These are phyloP conservation scores for Pagetopsis macropterus DNA, from an alignment of 2,797 vertebrate genomes.

Conservation along the genomic window DNA sequence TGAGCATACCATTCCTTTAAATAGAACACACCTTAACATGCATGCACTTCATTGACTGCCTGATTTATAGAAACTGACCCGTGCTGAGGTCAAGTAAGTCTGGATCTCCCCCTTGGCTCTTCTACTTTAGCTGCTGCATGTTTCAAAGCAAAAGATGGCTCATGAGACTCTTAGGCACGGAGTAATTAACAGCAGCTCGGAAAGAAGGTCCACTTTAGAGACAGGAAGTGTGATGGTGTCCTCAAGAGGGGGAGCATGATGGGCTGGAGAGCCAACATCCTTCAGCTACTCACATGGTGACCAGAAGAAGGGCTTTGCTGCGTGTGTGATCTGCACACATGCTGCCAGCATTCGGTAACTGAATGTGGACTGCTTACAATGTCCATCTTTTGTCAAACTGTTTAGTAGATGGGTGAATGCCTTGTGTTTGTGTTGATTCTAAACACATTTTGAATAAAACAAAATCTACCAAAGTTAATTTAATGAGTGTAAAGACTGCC, in stretches of 20 bases:
- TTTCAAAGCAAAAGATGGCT: conserved; percentile 12
- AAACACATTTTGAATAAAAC: no score
- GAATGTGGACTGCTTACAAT: background rate
- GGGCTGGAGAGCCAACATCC: conserved; percentile 5
- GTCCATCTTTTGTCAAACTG: background rate
- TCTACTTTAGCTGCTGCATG: conserved; percentile 14
- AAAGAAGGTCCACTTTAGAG: conserved; percentile 35
- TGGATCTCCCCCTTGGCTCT: background rate
- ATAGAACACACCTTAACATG: background rate
- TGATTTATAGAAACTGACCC: background rate
- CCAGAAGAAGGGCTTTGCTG: background rate
- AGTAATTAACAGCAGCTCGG: conserved; percentile 33
- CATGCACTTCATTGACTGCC: background rate
- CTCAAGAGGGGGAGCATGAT: conserved; percentile 26
- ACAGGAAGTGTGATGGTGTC: conserved; percentile 14
- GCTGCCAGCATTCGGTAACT: background rate
- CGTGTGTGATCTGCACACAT: background rate
- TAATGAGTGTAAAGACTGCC: background rate
- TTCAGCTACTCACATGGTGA: conserved; percentile 1
- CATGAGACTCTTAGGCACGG: conserved; percentile 28
- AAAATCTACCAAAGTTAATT: background rate
- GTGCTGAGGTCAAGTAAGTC: background rate
- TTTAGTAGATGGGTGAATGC: background rate
- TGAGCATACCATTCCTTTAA: no score
- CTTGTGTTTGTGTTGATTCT: background rate